Evolutionary conservation across 2,113 vertebrate species (phyloP), one percentile per base, ranked within the genome.

Genomic region (Caloenas nicobarica): DNA sequence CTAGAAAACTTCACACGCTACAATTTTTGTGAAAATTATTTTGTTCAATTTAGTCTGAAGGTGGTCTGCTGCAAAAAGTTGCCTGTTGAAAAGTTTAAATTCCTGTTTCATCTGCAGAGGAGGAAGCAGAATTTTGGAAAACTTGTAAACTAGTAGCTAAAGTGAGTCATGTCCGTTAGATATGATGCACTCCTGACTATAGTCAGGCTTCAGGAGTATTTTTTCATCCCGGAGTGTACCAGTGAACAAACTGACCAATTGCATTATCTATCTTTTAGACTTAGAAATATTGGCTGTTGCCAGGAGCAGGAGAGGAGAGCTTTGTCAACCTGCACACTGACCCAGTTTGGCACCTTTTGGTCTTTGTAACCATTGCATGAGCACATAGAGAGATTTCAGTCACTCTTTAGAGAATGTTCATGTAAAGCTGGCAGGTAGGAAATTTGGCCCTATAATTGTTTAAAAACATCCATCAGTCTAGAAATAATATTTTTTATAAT

Each of bases 101-200:
- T 25, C 13, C 23, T 44, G 42, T 44, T 80, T 60, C 10, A 62
- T 26, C 36, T 65, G 23, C 26, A 56, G 29, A 24, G 28, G 24
- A 95, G 8, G 42, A 62, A 86, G 51, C 16, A 56, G 16, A 65
- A 23, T 40, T 81, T 64, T 46, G 7, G 61, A 11, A 53, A 80
- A 69, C 44, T 31, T 80, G 10, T 33, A 31, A 73, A 48, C 10
- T 28, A 34, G 24, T 24, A 82, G 48, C 57, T 88, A 19, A 42
- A n/a, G 7, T 44, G 33, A 72, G 15, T 50, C 9, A 12, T 2
- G 11, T 17, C 5, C 13, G 8, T 61, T 26, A 42, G 19, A 26
- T n/a, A 13, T 0, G 6, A 50, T 24, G 11, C 7, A 3, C 21
- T 71, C 5, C 3, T 64, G 64, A 74, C 36, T 48, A 5, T 2